These are phyloP conservation scores for Pherbina coryleti DNA, from an alignment of 2,888 invertebrate genomes.

Conservation along the genomic window DNA sequence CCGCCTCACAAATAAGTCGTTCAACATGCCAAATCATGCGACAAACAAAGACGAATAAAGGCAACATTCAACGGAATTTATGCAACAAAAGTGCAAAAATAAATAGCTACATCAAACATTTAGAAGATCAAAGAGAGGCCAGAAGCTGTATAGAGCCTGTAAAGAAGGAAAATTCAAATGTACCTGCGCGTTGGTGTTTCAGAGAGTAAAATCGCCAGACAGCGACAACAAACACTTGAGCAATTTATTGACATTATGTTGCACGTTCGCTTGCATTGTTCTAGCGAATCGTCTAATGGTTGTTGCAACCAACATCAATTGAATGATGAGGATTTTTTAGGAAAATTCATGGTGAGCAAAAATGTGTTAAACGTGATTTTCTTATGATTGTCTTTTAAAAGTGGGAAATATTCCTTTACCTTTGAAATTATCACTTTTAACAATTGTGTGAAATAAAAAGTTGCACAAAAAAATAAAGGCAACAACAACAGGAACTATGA, in stretches of 20 bases:
- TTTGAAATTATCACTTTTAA: neutral
- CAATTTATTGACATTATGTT: constrained; percentile 12
- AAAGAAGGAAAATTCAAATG: neutral
- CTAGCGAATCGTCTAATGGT: neutral
- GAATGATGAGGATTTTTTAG: neutral
- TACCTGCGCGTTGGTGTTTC: neutral
- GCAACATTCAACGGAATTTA: too few species aligned
- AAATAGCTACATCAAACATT: too few species aligned
- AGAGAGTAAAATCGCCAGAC: too few species aligned
- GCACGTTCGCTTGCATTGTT: neutral
- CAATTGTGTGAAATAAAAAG: neutral
- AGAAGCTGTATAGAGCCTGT: neutral
- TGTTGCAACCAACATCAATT: too few species aligned
- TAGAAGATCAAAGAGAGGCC: neutral
- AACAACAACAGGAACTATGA: neutral
- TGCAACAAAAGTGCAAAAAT: too few species aligned
- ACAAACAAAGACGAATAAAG: neutral
- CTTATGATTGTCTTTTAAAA: neutral
- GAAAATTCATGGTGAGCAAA: neutral
- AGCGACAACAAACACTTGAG: constrained; percentile 1
- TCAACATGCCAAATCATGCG: constrained; percentile 23
- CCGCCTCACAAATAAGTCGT: constrained; percentile 24
- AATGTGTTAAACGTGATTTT: neutral
- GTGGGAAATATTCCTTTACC: neutral
- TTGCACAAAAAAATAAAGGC: neutral